phyloP scores from a whole-genome alignment of 2,888 invertebrate genomes.

The Diplolepis rosae region DNA sequence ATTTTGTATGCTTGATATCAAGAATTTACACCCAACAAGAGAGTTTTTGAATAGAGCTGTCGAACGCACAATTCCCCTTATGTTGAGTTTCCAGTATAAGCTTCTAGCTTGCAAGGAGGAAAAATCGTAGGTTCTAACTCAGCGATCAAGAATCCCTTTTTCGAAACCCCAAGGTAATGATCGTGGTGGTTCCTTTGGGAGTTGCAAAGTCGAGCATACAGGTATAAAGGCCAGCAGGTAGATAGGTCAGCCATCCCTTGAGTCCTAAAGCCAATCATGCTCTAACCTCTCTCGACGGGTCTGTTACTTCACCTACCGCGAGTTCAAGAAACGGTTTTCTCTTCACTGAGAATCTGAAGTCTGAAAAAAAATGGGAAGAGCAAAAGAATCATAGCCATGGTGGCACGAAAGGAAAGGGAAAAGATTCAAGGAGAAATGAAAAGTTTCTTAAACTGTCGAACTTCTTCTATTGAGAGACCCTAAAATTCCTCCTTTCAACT shows the following conservation, averaged over 20 bases:
- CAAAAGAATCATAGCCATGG: conserved; percentile 1
- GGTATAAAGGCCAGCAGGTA: neutral
- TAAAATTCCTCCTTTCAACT: conserved; percentile 54
- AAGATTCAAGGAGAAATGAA: neutral
- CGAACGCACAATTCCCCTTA: neutral
- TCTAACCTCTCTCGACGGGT: conserved; percentile 1
- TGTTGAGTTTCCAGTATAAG: neutral
- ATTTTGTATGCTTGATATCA: no score
- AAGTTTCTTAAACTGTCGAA: conserved; percentile 21
- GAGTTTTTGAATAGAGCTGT: neutral
- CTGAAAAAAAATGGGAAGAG: neutral
- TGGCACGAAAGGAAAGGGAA: neutral
- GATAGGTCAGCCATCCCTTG: conserved; percentile 24
- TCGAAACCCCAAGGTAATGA: neutral
- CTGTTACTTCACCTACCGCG: conserved; percentile 6
- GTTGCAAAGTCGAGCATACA: neutral
- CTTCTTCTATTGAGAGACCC: conserved; percentile 18
- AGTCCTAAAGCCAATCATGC: conserved; percentile 37
- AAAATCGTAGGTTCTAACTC: neutral
- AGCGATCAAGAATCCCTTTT: neutral
- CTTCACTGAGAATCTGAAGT: neutral
- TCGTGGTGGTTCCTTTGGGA: conserved; percentile 2
- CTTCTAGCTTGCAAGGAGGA: neutral
- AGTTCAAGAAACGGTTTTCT: conserved; percentile 5
- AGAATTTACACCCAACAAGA: neutral